A percentile compares a stretch with the other conserved stretches of the same genome.
Conservation (phyloP, 2,113 vertebrate species). For the Callopanchax toddi region DNA sequence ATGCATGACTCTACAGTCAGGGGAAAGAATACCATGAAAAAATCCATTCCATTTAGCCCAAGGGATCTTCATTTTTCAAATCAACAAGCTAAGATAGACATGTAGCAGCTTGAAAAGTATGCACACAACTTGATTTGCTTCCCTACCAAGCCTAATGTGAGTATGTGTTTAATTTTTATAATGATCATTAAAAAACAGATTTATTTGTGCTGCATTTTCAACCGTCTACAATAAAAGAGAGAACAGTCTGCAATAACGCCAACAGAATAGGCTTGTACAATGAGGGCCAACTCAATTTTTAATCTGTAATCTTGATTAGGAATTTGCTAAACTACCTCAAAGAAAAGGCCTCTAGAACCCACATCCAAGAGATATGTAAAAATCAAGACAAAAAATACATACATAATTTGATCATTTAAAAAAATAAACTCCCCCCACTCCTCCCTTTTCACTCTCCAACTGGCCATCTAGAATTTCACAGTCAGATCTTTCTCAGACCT, state of each 20-base stretch:
- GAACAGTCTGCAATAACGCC: constrained; percentile 11
- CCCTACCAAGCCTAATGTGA: constrained; percentile 47
- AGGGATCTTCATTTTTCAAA: constrained; percentile 70
- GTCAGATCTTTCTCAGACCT: constrained; percentile 70
- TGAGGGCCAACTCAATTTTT: constrained; percentile 21
- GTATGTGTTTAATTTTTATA: constrained; percentile 15
- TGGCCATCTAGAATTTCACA: constrained; percentile 79
- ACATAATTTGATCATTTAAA: too few species aligned
- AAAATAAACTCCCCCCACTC: too few species aligned
- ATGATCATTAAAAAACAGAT: background rate
- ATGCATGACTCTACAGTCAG: constrained; percentile 40
- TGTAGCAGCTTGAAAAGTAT: constrained; percentile 83
- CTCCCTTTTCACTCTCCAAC: constrained; percentile 49
- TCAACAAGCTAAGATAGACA: constrained; percentile 71
- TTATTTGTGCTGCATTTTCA: background rate
- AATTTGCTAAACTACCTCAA: constrained; percentile 56
- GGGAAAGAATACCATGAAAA: constrained; percentile 41
- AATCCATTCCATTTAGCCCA: constrained; percentile 61
- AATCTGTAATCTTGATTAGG: constrained; percentile 57
- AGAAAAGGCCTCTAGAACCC: constrained; percentile 24
- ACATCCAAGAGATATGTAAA: constrained; percentile 51
- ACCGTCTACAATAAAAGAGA: background rate
- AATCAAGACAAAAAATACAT: constrained; percentile 32
- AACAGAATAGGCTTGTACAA: constrained; percentile 20
- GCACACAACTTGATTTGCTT: constrained; percentile 73